Conservation (phyloP, 2,888 invertebrate species). For the Bellardia pandia region DNA sequence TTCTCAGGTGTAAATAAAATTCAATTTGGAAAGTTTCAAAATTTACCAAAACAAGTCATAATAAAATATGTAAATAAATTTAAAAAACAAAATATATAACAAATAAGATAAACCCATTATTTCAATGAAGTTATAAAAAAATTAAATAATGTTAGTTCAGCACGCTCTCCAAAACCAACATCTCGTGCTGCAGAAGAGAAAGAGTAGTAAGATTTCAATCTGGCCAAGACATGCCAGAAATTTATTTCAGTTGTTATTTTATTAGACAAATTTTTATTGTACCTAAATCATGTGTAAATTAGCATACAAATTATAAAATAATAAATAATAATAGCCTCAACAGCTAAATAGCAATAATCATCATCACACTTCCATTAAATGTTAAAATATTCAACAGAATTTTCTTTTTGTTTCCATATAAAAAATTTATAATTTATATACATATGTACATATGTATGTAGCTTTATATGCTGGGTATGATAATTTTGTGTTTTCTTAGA, state of each 20-base stretch:
- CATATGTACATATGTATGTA: too few species aligned
- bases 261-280: slow-evolving; percentile 14
- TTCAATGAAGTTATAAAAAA: neutral
- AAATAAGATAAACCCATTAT: neutral
- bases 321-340: neutral
- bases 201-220: neutral
- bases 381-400: neutral
- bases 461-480: neutral
- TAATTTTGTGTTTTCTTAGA: neutral
- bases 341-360: slow-evolving; percentile 1
- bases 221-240: neutral
- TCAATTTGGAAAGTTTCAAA: neutral
- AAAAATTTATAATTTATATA: neutral
- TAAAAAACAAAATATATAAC: neutral
- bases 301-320: slow-evolving; percentile 18
- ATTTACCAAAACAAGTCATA: neutral
- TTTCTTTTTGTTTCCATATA: neutral
- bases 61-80: neutral
- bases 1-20: neutral
- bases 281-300: slow-evolving; percentile 1
- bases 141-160: neutral
- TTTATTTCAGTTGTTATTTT: neutral
- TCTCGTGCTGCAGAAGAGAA: neutral
- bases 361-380: neutral
- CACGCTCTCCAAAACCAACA: neutral